Percentiles rank a stretch among this genome's conserved stretches.
Evolutionary conservation across 1,140 invertebrate species (phyloP).

Genomic region (Anoplophora glabripennis): DNA sequence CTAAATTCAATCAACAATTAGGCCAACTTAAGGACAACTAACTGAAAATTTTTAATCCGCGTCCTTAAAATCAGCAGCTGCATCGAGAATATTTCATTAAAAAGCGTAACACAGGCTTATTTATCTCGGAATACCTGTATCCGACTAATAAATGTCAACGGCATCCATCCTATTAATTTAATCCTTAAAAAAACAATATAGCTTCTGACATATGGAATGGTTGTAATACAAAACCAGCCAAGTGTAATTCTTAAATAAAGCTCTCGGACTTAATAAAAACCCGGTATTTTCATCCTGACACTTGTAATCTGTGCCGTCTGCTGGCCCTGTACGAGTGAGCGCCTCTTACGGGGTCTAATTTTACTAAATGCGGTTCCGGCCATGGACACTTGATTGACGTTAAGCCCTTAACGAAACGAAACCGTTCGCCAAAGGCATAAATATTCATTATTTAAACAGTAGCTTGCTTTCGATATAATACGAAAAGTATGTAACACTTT

Average conservation of each 20-base stretch:
- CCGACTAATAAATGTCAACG: background rate
- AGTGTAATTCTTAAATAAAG: slow-evolving; percentile 19
- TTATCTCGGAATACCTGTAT: no score
- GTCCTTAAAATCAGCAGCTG: no score
- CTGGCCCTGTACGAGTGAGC: slow-evolving; percentile 3
- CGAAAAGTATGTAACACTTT: slow-evolving; percentile 21
- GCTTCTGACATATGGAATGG: slow-evolving; percentile 21
- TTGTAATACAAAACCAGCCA: slow-evolving; percentile 28
- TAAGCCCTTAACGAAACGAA: slow-evolving; percentile 21
- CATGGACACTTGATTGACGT: slow-evolving; percentile 29
- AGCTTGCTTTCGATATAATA: slow-evolving; percentile 22
- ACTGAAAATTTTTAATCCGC: no score
- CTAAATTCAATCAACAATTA: no score
- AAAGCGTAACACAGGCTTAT: no score
- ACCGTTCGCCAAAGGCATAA: slow-evolving; percentile 12
- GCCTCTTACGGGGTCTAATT: slow-evolving; percentile 14
- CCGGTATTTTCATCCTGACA: slow-evolving; percentile 26
- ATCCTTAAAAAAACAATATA: slow-evolving; percentile 20
- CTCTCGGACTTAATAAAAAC: slow-evolving; percentile 18
- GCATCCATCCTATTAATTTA: background rate
- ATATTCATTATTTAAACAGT: slow-evolving; percentile 33
- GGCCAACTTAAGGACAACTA: no score
- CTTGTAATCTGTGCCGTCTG: slow-evolving; percentile 24
- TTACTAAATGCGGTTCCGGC: slow-evolving; percentile 13
- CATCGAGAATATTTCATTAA: no score